Evolutionary conservation across 2,797 vertebrate genomes (phyloP).

Genomic region (Brotula barbata): DNA sequence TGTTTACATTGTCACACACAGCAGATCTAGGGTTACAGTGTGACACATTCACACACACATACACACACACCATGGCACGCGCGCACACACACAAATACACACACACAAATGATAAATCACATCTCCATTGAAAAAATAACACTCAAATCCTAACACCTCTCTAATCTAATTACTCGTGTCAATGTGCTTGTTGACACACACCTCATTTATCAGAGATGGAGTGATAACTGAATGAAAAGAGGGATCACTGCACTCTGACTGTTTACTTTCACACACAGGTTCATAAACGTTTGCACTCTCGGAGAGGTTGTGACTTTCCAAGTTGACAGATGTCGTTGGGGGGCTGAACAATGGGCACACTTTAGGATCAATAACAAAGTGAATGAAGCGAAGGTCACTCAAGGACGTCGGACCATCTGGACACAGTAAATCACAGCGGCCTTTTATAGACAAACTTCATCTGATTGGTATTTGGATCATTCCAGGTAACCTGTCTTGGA

Average conservation of each 20-base stretch:
- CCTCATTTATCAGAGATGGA: constrained; percentile 49
- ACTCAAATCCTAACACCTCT: constrained; percentile 27
- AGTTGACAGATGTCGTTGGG: constrained; percentile 47
- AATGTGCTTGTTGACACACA: constrained; percentile 60
- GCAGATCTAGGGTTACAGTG: too few relatives aligned
- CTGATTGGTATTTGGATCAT: too few relatives aligned
- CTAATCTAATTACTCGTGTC: constrained; percentile 49
- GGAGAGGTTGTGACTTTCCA: background rate
- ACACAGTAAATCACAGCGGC: background rate
- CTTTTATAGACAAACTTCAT: too few relatives aligned
- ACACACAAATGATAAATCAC: constrained; percentile 47
- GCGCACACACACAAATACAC: constrained; percentile 10
- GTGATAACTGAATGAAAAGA: constrained; percentile 19
- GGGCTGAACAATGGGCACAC: constrained; percentile 28
- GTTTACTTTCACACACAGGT: constrained; percentile 46
- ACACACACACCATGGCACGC: constrained; percentile 18
- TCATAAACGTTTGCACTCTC: constrained; percentile 20
- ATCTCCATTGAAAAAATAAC: constrained; percentile 24
- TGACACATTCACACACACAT: too few relatives aligned
- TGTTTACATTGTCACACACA: constrained; percentile 58
- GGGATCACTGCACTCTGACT: background rate
- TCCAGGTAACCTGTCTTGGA: too few relatives aligned
- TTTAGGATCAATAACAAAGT: constrained; percentile 44
- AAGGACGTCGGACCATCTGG: constrained; percentile 50
- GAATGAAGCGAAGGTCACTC: constrained; percentile 25